Conservation (phyloP, 2,888 invertebrate genomes). For the Pammene fasciana region DNA sequence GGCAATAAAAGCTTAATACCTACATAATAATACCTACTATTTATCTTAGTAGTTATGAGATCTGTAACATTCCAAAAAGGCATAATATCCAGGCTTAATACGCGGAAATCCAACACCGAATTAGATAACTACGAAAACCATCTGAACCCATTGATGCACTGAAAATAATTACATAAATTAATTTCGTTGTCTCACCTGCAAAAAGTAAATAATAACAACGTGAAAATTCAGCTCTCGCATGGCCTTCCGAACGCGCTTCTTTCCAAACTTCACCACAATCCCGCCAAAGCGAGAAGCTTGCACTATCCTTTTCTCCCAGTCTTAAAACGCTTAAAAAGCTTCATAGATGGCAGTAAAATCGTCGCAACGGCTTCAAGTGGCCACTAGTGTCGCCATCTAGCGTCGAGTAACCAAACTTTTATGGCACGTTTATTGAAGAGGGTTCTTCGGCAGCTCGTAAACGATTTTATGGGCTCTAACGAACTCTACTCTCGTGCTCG, state of each 20-base stretch:
- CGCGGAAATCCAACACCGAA: background rate
- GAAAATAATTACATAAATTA: constrained; percentile 27
- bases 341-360: constrained; percentile 83
- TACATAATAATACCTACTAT: too few species aligned
- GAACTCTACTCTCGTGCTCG: constrained; percentile 78
- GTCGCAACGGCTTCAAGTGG: constrained; percentile 75
- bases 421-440: constrained; percentile 82
- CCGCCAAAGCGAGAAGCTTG: constrained; percentile 52
- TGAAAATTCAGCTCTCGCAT: constrained; percentile 25
- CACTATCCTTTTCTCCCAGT: constrained; percentile 56
- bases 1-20: too few species aligned
- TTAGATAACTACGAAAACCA: constrained; percentile 31
- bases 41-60: too few species aligned
- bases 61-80: too few species aligned
- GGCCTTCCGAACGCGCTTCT: constrained; percentile 42
- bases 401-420: constrained; percentile 81
- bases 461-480: constrained; percentile 82
- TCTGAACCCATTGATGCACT: constrained; percentile 7
- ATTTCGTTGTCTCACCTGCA: constrained; percentile 28
- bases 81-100: background rate
- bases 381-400: constrained; percentile 83
- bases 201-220: constrained; percentile 29
- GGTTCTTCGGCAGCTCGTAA: constrained; percentile 83
- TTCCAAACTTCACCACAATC: constrained; percentile 58
- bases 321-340: constrained; percentile 78